Percentiles rank a stretch among this genome's conserved stretches.
Evolutionary conservation across 2,797 vertebrate genomes (phyloP).

Genomic region (Cryptoprocta ferox): DNA sequence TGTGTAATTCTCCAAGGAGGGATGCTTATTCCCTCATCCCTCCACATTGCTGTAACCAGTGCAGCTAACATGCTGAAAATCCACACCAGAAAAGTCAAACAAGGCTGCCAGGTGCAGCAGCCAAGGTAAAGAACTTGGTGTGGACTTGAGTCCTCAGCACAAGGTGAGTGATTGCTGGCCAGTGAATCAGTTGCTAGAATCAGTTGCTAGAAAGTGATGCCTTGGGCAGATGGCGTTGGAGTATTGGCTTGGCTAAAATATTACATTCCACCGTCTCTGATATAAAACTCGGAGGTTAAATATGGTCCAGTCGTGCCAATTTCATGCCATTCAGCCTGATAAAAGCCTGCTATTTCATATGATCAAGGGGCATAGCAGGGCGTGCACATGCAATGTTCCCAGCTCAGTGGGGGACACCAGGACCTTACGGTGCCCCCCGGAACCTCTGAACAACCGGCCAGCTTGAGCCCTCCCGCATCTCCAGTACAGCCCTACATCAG

Average conservation of each 20-base stretch:
- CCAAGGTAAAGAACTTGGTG: not conserved
- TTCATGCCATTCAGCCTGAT: not conserved
- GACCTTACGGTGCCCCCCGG: fast-evolving
- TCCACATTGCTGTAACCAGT: not conserved
- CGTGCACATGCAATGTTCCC: not conserved
- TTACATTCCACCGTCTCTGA: not conserved
- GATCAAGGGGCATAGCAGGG: not conserved
- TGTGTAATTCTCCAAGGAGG: not conserved
- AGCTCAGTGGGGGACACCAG: not conserved
- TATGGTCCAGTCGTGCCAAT: not conserved
- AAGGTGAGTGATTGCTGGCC: not conserved
- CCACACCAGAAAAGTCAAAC: not conserved
- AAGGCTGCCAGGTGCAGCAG: not conserved
- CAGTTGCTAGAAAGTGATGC: not conserved
- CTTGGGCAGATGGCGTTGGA: not conserved
- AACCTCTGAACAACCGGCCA: not conserved
- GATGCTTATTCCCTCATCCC: not conserved
- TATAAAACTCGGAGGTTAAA: not conserved
- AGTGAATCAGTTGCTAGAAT: not conserved
- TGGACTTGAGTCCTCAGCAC: not conserved
- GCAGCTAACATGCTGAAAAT: not conserved
- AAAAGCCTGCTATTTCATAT: not conserved
- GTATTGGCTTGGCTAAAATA: not conserved
- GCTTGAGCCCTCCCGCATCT: not conserved
- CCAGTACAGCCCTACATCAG: not conserved